phyloP scores from a whole-genome alignment of 2,113 vertebrate genomes.

The Tyrannus savana region DNA sequence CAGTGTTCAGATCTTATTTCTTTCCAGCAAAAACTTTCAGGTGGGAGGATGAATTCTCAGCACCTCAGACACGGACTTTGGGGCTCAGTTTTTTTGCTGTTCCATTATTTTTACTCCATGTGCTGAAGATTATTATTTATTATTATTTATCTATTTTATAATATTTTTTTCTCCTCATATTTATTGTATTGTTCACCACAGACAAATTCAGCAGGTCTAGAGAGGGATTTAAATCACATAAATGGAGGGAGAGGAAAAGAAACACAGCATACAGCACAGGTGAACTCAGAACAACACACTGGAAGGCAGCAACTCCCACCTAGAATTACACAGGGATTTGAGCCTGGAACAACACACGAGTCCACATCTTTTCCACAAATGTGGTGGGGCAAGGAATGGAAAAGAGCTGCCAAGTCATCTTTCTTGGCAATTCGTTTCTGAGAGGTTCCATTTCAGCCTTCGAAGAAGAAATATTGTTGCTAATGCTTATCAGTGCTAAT shows the following conservation, averaged over 20 bases:
- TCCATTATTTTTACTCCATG: neutral
- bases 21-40: neutral
- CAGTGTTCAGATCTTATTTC: neutral
- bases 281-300: neutral
- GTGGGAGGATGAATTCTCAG: neutral
- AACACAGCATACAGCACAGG: neutral
- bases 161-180: neutral
- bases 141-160: too few species aligned
- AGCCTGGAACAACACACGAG: neutral
- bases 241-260: neutral
- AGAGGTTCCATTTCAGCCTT: neutral
- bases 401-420: neutral
- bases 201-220: neutral
- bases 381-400: neutral
- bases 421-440: neutral
- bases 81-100: neutral
- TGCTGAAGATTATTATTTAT: neutral
- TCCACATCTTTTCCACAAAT: neutral
- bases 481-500: neutral
- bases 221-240: neutral
- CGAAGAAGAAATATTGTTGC: neutral
- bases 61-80: accelerated
- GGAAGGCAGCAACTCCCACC: neutral
- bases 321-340: neutral
- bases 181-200: neutral